phyloP scores from a whole-genome alignment of 2,113 vertebrate genomes.

The Osmerus eperlanus region DNA sequence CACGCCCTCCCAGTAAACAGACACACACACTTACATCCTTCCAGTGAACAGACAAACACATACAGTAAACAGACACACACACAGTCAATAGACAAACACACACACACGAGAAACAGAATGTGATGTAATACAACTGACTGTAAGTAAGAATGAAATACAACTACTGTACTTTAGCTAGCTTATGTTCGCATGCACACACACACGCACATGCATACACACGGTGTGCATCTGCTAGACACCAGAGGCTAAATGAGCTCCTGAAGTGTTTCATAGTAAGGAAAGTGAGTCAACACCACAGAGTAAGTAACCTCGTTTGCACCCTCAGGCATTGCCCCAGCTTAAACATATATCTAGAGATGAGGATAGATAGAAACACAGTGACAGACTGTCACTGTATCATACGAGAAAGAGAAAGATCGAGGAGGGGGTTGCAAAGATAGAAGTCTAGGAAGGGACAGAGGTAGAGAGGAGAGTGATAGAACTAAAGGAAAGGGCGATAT shows the following conservation, averaged over 20 bases:
- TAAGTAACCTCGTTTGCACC: slow-evolving; percentile 21
- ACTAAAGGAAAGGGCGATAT: not conserved
- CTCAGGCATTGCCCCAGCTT: not conserved
- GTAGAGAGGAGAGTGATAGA: slow-evolving; percentile 2
- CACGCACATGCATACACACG: slow-evolving; percentile 16
- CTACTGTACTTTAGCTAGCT: slow-evolving; percentile 5
- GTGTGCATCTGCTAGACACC: not conserved
- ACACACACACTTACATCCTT: slow-evolving; percentile 25
- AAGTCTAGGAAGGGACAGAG: not conserved
- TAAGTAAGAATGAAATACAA: not conserved
- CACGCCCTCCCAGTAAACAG: slow-evolving; percentile 3
- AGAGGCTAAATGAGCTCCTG: slow-evolving; percentile 22
- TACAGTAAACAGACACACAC: not conserved
- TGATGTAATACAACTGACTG: too few relatives aligned
- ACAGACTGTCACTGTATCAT: not conserved
- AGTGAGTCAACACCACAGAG: slow-evolving; percentile 32
- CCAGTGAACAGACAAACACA: not conserved
- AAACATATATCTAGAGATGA: slow-evolving; percentile 6
- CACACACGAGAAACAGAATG: not conserved
- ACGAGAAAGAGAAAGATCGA: not conserved
- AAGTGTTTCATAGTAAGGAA: slow-evolving; percentile 30
- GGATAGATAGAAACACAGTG: not conserved
- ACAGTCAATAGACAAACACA: slow-evolving; percentile 1
- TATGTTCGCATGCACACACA: slow-evolving; percentile 9
- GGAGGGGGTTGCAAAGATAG: not conserved